These are phyloP conservation scores for Edolisoma coerulescens DNA, from an alignment of 2,113 vertebrate genomes.

Conservation along the genomic window DNA sequence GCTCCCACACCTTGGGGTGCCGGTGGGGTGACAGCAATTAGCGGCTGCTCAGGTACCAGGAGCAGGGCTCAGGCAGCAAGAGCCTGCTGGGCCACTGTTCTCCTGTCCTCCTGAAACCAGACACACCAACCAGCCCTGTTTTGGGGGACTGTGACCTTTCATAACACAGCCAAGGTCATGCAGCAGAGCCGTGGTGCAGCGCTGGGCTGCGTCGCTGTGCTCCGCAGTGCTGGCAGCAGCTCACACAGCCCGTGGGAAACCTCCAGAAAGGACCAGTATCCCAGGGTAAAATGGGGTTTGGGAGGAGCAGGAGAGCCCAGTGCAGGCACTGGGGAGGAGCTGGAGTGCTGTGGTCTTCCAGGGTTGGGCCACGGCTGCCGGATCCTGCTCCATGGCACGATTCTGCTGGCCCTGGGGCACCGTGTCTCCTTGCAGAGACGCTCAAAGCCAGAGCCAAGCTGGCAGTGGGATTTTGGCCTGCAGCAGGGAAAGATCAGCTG, in stretches of 20 bases:
- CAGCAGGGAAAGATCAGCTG: background rate
- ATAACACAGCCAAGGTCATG: background rate
- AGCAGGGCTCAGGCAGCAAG: background rate
- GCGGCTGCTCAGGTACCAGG: background rate
- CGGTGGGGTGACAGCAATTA: background rate
- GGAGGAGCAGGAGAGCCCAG: background rate
- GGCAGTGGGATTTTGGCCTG: background rate
- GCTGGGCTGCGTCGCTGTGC: background rate
- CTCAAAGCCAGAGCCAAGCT: background rate
- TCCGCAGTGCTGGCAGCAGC: background rate
- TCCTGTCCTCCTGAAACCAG: background rate
- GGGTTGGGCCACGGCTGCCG: rapidly evolving
- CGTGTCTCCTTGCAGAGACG: rapidly evolving
- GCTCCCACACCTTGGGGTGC: background rate
- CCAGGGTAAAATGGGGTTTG: background rate
- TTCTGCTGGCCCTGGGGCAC: background rate
- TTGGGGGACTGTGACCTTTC: background rate
- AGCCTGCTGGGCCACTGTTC: background rate
- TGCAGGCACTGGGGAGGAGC: background rate
- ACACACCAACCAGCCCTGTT: background rate
- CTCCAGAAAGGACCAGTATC: background rate
- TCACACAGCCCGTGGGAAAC: rapidly evolving
- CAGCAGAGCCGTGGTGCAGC: rapidly evolving
- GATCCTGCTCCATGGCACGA: rapidly evolving
- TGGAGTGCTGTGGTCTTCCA: background rate